phyloP scores from a whole-genome alignment of 2,888 invertebrate genomes.

The Calephelis perditalis region DNA sequence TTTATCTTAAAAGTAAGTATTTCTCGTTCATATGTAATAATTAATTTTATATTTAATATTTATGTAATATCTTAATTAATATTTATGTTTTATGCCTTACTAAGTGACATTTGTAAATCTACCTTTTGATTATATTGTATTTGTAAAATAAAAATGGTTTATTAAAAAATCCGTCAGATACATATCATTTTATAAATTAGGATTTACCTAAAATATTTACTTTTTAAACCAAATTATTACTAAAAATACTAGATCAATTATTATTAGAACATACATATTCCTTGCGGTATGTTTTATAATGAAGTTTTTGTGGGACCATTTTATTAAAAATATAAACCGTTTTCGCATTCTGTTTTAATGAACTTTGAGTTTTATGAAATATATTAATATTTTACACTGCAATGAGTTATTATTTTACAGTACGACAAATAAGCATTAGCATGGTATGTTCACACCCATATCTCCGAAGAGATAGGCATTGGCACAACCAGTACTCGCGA shows the following conservation, averaged over 20 bases:
- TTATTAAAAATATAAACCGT: neutral
- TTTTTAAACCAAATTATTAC: neutral
- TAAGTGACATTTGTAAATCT: no score
- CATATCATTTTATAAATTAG: conserved; percentile 10
- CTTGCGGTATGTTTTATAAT: neutral
- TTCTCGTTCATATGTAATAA: no score
- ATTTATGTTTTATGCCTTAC: no score
- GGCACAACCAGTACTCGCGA: no score
- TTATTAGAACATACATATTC: neutral
- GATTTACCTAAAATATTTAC: neutral
- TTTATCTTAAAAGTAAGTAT: no score
- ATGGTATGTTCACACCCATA: no score
- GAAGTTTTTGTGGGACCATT: conserved; percentile 3
- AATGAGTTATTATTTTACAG: neutral
- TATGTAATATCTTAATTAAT: no score
- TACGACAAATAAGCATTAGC: neutral
- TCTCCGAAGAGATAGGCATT: no score
- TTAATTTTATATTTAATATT: no score
- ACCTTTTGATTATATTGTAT: no score
- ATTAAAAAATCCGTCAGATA: neutral
- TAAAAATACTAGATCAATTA: neutral
- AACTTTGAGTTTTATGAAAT: conserved; percentile 7
- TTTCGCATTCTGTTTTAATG: neutral
- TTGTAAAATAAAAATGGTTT: no score
- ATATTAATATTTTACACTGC: neutral